phyloP scores from a whole-genome alignment of 1,140 invertebrate species.

The Scylla paramamosain region DNA sequence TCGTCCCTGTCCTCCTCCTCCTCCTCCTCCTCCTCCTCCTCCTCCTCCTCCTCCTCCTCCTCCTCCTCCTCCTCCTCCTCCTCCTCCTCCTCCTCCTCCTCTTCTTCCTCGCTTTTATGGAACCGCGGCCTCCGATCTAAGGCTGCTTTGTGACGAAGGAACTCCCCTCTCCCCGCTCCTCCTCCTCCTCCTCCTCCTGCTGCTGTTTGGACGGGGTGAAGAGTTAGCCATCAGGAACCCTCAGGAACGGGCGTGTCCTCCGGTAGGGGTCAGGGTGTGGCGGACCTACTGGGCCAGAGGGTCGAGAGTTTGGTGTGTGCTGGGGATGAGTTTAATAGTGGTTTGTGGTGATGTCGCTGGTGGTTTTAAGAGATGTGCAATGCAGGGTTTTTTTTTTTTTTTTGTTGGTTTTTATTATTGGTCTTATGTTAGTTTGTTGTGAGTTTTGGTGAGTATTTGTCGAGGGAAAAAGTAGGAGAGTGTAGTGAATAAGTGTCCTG shows the following conservation, averaged over 20 bases:
- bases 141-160: no score
- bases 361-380: background rate
- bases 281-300: background rate
- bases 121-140: no score
- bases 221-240: background rate
- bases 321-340: background rate
- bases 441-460: no score
- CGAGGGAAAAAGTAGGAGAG: no score
- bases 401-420: no score
- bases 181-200: background rate
- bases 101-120: background rate
- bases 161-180: background rate
- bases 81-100: no score
- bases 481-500: no score
- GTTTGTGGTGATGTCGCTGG: no score
- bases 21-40: no score
- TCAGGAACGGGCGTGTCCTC: background rate
- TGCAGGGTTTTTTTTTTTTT: no score
- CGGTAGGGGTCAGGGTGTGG: background rate
- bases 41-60: background rate
- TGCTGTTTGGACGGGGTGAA: background rate
- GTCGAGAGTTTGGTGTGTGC: background rate
- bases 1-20: background rate
- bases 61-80: background rate
- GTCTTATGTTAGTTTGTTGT: no score